Conservation (phyloP, 2,113 vertebrate species). For the Polyodon spathula region DNA sequence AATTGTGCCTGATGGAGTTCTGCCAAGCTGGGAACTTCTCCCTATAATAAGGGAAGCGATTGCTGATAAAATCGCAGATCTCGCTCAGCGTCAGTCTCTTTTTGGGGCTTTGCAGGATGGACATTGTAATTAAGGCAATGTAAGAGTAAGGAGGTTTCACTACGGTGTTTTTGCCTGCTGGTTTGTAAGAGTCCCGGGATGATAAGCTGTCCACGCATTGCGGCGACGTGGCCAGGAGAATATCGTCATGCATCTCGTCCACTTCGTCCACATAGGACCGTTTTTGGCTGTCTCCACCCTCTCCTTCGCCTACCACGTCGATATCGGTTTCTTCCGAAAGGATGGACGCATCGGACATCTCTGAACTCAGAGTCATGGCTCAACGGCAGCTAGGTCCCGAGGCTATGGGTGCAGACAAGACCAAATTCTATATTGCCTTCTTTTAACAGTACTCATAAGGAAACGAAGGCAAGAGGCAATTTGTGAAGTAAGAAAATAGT, state of each 20-base stretch:
- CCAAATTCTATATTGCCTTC: conserved; percentile 31
- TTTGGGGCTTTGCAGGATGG: conserved; percentile 86
- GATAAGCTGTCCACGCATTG: conserved; percentile 50
- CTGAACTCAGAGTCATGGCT: conserved; percentile 88
- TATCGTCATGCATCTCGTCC: conserved; percentile 60
- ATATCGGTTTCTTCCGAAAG: conserved; percentile 88
- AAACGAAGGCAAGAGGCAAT: conserved; percentile 27
- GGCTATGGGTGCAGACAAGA: conserved; percentile 33
- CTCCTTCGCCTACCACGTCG: conserved; percentile 84
- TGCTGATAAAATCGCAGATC: conserved; percentile 78
- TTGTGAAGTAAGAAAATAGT: conserved; percentile 27
- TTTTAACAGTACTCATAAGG: conserved; percentile 44
- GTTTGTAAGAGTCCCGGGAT: conserved; percentile 52
- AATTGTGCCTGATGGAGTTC: conserved; percentile 75
- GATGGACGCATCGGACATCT: conserved; percentile 84
- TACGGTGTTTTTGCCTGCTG: conserved; percentile 66
- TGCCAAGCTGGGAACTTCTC: conserved; percentile 81
- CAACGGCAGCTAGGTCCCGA: conserved; percentile 39
- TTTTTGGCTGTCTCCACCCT: conserved; percentile 58
- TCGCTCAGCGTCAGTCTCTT: conserved; percentile 85
- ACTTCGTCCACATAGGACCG: conserved; percentile 68
- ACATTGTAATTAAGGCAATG: conserved; percentile 89
- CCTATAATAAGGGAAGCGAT: conserved; percentile 71
- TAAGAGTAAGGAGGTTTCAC: conserved; percentile 91
- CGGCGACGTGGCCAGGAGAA: conserved; percentile 48